These are phyloP conservation scores for Chrysolina haemoptera DNA, from an alignment of 2,888 invertebrate species.

Conservation along the genomic window DNA sequence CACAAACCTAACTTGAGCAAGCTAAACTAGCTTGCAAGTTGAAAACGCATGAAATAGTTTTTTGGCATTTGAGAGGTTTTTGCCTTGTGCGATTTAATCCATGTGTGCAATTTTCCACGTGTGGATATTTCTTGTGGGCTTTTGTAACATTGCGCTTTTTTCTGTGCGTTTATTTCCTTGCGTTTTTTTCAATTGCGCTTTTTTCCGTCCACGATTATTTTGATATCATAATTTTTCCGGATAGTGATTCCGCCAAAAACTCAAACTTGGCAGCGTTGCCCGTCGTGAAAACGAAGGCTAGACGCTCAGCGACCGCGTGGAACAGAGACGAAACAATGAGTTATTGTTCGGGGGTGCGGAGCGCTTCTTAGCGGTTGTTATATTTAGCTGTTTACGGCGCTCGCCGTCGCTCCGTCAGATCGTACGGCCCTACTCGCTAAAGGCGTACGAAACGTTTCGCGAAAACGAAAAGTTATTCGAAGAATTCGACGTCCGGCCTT, in stretches of 20 bases:
- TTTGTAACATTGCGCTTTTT: too few species aligned
- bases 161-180: too few species aligned
- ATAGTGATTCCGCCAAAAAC: not conserved
- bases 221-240: not conserved
- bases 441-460: not conserved
- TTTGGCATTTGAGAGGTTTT: too few species aligned
- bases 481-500: not conserved
- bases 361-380: slow-evolving; percentile 21
- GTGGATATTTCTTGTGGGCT: too few species aligned
- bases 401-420: slow-evolving; percentile 16
- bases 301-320: not conserved
- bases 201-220: too few species aligned
- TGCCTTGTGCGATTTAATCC: too few species aligned
- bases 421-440: not conserved
- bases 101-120: too few species aligned
- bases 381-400: slow-evolving; percentile 30
- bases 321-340: slow-evolving; percentile 34
- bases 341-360: slow-evolving; percentile 23
- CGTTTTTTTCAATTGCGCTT: too few species aligned
- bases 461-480: not conserved
- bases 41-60: too few species aligned
- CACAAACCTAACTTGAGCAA: too few species aligned
- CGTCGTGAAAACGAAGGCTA: slow-evolving; percentile 44
- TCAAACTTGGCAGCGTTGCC: slow-evolving; percentile 20
- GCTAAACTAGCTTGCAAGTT: too few species aligned